A percentile compares a stretch with the other conserved stretches of the same genome.
phyloP scores from a whole-genome alignment of 2,797 vertebrate genomes.

The Gallinago nigripennis region DNA sequence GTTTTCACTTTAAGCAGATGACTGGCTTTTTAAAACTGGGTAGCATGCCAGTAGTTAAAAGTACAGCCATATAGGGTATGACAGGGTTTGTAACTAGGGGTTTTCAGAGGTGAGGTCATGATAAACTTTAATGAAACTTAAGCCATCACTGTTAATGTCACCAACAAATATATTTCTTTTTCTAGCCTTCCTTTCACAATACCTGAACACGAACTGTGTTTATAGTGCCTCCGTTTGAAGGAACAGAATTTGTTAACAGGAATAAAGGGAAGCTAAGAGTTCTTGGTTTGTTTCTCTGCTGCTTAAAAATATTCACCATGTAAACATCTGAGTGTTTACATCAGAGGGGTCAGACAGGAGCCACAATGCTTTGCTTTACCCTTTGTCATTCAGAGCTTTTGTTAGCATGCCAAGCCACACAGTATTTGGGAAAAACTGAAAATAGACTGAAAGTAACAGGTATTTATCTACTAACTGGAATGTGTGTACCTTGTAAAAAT shows the following conservation, averaged over 20 bases:
- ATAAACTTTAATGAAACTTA: slow-evolving; percentile 48
- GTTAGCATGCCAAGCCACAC: not conserved
- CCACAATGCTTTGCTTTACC: not conserved
- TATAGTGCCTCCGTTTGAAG: not conserved
- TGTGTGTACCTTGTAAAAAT: not conserved
- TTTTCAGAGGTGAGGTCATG: slow-evolving; percentile 73
- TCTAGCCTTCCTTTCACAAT: not conserved
- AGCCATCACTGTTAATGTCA: slow-evolving; percentile 4
- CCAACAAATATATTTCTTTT: slow-evolving; percentile 51
- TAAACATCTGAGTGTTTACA: slow-evolving; percentile 31
- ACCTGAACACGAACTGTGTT: not conserved
- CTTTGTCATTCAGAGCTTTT: not conserved
- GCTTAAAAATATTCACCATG: not conserved
- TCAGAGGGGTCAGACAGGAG: not conserved
- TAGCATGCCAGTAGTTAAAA: slow-evolving; percentile 69
- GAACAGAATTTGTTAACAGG: not conserved
- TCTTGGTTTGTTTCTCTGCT: slow-evolving; percentile 4
- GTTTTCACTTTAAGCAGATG: slow-evolving; percentile 72
- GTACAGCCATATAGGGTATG: slow-evolving; percentile 79
- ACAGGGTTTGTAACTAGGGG: slow-evolving; percentile 44
- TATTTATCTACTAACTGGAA: not conserved
- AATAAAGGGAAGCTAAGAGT: slow-evolving; percentile 1
- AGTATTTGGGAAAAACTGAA: not conserved
- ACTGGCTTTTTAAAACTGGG: slow-evolving; percentile 71
- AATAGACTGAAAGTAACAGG: not conserved